Conservation (phyloP, 2,113 vertebrate species). For the Xiphophorus hellerii region DNA sequence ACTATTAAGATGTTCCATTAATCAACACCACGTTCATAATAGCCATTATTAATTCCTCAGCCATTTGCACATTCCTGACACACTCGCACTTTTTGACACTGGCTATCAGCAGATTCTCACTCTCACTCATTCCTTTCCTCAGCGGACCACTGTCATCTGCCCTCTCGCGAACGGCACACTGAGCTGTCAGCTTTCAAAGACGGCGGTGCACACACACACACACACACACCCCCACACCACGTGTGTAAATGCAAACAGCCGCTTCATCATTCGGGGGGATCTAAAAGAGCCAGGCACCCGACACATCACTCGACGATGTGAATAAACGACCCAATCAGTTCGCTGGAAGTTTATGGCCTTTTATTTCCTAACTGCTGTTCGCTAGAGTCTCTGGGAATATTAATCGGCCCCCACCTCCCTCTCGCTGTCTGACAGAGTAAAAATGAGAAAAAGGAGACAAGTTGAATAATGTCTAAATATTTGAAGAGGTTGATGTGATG, state of each 20-base stretch:
- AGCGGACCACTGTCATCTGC: slow-evolving; percentile 38
- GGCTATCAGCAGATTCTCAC: slow-evolving; percentile 8
- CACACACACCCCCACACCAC: not conserved
- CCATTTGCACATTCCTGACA: slow-evolving; percentile 24
- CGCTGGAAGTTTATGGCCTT: slow-evolving; percentile 66
- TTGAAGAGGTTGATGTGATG: slow-evolving; percentile 75
- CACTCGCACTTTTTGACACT: slow-evolving; percentile 41
- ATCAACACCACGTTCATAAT: slow-evolving; percentile 46
- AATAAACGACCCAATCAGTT: slow-evolving; percentile 77
- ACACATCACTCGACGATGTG: slow-evolving; percentile 70
- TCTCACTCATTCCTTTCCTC: slow-evolving; percentile 11
- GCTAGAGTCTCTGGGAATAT: slow-evolving; percentile 65
- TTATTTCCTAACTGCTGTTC: slow-evolving; percentile 70
- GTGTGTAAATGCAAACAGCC: slow-evolving; percentile 18
- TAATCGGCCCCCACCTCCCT: slow-evolving; percentile 62
- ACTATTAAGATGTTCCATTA: slow-evolving; percentile 57
- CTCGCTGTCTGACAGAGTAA: slow-evolving; percentile 34
- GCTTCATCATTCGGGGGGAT: slow-evolving; percentile 59
- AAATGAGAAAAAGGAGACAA: slow-evolving; percentile 41
- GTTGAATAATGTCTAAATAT: slow-evolving; percentile 74
- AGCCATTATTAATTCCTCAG: slow-evolving; percentile 47
- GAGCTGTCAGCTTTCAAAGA: slow-evolving; percentile 61
- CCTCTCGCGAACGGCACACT: slow-evolving; percentile 53
- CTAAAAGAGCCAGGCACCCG: slow-evolving; percentile 48
- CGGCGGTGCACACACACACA: slow-evolving; percentile 17